Percentiles rank a stretch among this genome's conserved stretches.
Evolutionary conservation across 2,797 vertebrate genomes (phyloP).

Genomic region (Pristis pectinata): DNA sequence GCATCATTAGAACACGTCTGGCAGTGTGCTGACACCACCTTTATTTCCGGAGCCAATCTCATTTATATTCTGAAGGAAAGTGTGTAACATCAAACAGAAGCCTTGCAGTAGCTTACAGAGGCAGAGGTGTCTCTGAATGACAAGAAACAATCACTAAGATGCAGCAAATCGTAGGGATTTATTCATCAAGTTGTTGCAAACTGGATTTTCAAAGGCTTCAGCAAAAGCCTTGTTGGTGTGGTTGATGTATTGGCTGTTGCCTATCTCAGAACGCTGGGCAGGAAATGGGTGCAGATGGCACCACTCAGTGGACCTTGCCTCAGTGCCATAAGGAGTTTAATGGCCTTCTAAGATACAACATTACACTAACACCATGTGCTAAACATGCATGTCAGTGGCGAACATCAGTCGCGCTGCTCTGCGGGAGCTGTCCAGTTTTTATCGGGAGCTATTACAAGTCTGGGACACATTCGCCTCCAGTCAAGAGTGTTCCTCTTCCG

Average conservation of each 20-base stretch:
- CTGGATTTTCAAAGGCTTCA: background rate
- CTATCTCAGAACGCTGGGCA: background rate
- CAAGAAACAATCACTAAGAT: background rate
- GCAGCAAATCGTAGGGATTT: background rate
- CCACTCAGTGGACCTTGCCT: background rate
- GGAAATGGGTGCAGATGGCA: background rate
- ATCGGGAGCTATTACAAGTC: too few species aligned
- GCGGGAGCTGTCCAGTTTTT: too few species aligned
- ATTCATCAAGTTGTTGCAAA: background rate
- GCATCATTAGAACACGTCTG: background rate
- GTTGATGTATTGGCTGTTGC: background rate
- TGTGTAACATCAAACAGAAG: background rate
- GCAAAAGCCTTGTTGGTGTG: background rate
- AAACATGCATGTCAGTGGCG: background rate
- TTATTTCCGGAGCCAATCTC: background rate
- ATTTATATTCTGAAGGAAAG: background rate
- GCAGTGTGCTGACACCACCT: background rate
- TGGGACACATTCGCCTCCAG: too few species aligned
- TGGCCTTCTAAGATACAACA: background rate
- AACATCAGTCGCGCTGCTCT: too few species aligned
- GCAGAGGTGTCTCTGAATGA: background rate
- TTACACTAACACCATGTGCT: background rate
- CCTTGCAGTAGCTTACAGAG: background rate
- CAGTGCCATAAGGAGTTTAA: background rate
- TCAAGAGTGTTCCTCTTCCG: too few species aligned